Conservation (phyloP, 2,888 invertebrate species). For the Panopea generosa region DNA sequence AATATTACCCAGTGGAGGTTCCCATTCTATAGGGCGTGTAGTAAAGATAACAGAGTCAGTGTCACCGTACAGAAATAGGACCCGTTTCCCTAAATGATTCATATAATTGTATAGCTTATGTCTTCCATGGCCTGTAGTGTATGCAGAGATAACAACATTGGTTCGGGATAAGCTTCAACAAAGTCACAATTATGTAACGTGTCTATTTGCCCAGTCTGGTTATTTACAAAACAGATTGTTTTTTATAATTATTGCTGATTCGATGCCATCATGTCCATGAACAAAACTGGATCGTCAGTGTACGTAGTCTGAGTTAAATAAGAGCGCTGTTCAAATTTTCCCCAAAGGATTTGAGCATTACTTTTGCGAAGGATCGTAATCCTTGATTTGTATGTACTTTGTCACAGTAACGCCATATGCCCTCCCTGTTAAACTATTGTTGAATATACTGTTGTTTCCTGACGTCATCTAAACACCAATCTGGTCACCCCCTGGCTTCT, state of each 20-base stretch:
- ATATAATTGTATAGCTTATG: slow-evolving; percentile 10
- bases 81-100: slow-evolving; percentile 8
- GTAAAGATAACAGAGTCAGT: not conserved
- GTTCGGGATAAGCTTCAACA: slow-evolving; percentile 23
- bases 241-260: slow-evolving; percentile 16
- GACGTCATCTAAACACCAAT: slow-evolving; percentile 41
- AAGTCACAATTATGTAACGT: slow-evolving; percentile 23
- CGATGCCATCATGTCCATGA: slow-evolving; percentile 15
- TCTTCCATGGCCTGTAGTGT: slow-evolving; percentile 38
- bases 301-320: slow-evolving; percentile 15
- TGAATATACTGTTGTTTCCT: slow-evolving; percentile 64
- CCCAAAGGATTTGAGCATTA: slow-evolving; percentile 31
- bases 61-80: not conserved
- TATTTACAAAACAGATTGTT: slow-evolving; percentile 10
- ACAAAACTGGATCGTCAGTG: slow-evolving; percentile 4
- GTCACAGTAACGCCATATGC: slow-evolving; percentile 14
- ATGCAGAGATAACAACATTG: slow-evolving; percentile 34
- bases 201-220: slow-evolving; percentile 14
- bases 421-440: slow-evolving; percentile 8
- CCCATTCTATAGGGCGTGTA: not conserved
- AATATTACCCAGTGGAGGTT: not conserved
- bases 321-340: slow-evolving; percentile 29
- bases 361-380: slow-evolving; percentile 14
- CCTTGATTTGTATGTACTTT: slow-evolving; percentile 25
- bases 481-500: slow-evolving; percentile 72